These are phyloP conservation scores for Macrotus californicus DNA, from an alignment of 2,113 vertebrate genomes.

Conservation along the genomic window DNA sequence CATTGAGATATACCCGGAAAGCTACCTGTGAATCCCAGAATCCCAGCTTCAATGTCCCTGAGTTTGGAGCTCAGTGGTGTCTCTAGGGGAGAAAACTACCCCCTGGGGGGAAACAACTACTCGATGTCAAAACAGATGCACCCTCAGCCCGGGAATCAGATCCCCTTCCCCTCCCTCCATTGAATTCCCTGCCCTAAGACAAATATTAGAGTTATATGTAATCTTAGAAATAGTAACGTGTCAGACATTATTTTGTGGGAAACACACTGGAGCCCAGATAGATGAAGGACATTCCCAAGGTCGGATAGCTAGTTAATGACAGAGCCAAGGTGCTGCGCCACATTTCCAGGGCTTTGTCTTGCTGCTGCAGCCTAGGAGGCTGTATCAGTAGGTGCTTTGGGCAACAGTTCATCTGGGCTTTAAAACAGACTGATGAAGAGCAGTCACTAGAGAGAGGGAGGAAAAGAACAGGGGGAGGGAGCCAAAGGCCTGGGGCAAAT, in stretches of 20 bases:
- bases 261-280: neutral
- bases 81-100: neutral
- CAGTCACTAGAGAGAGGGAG: neutral
- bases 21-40: neutral
- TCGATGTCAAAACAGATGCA: neutral
- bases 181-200: neutral
- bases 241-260: neutral
- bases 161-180: neutral
- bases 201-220: neutral
- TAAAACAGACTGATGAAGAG: neutral
- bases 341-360: neutral
- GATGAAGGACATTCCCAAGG: neutral
- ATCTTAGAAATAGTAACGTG: neutral
- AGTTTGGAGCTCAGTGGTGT: neutral
- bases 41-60: neutral
- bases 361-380: neutral
- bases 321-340: neutral
- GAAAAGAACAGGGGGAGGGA: neutral
- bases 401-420: neutral
- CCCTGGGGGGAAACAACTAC: neutral
- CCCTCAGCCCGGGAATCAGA: neutral
- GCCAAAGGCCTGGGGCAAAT: neutral
- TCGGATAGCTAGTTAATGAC: neutral
- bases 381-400: neutral
- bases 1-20: neutral